These are phyloP conservation scores for Rostratula benghalensis DNA, from an alignment of 2,113 vertebrate genomes.

Conservation along the genomic window DNA sequence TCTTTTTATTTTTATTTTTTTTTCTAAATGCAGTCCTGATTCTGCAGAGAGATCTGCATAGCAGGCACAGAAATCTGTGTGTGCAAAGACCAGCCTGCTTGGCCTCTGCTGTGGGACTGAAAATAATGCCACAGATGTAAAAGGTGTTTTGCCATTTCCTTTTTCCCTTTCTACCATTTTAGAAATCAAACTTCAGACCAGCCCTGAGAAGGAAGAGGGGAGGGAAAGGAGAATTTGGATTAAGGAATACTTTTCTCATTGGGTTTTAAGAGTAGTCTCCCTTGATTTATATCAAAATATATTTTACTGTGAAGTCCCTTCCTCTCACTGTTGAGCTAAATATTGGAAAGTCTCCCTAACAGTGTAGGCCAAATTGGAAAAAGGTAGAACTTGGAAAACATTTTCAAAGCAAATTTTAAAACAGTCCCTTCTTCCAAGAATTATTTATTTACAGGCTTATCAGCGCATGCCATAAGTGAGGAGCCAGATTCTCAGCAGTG, in stretches of 20 bases:
- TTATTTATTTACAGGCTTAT: conserved; percentile 4
- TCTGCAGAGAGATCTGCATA: not conserved
- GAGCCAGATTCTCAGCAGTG: conserved; percentile 7
- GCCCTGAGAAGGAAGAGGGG: not conserved
- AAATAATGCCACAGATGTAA: conserved; percentile 38
- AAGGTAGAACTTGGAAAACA: not conserved
- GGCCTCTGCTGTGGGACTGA: not conserved
- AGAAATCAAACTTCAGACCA: conserved; percentile 39
- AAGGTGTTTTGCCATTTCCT: not conserved
- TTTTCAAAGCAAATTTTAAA: not conserved
- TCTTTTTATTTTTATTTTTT: not conserved
- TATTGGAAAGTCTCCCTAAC: not conserved
- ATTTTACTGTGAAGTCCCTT: not conserved
- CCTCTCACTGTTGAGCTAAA: not conserved
- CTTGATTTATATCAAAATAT: conserved; percentile 11
- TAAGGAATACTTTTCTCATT: conserved; percentile 4
- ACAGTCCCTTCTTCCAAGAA: not conserved
- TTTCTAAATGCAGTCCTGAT: not conserved
- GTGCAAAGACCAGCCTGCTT: not conserved
- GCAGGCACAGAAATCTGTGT: not conserved
- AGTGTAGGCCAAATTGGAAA: not conserved
- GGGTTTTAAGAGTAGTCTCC: conserved; percentile 19
- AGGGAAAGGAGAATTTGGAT: not conserved
- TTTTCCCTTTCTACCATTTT: not conserved
- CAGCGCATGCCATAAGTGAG: not conserved